These are phyloP conservation scores for Zelostemma sp. DNA, from an alignment of 1,140 invertebrate genomes.

Conservation along the genomic window DNA sequence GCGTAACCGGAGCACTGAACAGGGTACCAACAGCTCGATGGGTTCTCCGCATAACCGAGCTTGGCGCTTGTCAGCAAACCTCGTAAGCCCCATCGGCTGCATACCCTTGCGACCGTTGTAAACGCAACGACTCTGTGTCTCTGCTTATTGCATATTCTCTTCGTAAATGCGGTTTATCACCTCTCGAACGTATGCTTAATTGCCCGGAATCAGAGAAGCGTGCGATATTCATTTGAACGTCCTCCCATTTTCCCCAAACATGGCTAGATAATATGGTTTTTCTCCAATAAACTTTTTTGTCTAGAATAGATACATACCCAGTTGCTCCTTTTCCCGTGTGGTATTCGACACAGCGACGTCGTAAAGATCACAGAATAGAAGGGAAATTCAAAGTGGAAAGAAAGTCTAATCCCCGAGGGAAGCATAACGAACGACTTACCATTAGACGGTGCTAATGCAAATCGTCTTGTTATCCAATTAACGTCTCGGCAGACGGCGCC, in stretches of 20 bases:
- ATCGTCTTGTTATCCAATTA: slow-evolving; percentile 57
- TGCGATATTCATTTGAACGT: too few relatives aligned
- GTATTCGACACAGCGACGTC: slow-evolving; percentile 42
- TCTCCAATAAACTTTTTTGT: background rate
- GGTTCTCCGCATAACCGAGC: slow-evolving; percentile 31
- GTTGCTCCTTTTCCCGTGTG: slow-evolving; percentile 15
- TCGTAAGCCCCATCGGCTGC: slow-evolving; percentile 39
- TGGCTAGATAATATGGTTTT: background rate
- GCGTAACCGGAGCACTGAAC: slow-evolving; percentile 51
- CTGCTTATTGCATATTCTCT: slow-evolving; percentile 52
- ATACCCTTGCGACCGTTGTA: slow-evolving; percentile 28
- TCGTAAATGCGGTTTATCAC: slow-evolving; percentile 2
- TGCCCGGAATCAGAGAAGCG: too few relatives aligned
- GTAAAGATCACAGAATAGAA: slow-evolving; percentile 40
- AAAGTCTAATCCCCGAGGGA: slow-evolving; percentile 44
- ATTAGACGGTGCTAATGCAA: slow-evolving; percentile 45
- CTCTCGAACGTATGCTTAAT: slow-evolving; percentile 27
- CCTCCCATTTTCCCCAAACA: background rate
- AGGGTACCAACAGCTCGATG: slow-evolving; percentile 39
- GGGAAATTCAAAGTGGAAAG: slow-evolving; percentile 36
- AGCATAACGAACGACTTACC: slow-evolving; percentile 40
- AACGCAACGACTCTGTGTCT: slow-evolving; percentile 16
- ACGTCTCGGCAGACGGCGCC: slow-evolving; percentile 43
- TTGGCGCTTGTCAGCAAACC: slow-evolving; percentile 45
- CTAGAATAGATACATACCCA: too few relatives aligned